phyloP scores from a whole-genome alignment of 2,888 invertebrate genomes.

The Pomacea canaliculata region DNA sequence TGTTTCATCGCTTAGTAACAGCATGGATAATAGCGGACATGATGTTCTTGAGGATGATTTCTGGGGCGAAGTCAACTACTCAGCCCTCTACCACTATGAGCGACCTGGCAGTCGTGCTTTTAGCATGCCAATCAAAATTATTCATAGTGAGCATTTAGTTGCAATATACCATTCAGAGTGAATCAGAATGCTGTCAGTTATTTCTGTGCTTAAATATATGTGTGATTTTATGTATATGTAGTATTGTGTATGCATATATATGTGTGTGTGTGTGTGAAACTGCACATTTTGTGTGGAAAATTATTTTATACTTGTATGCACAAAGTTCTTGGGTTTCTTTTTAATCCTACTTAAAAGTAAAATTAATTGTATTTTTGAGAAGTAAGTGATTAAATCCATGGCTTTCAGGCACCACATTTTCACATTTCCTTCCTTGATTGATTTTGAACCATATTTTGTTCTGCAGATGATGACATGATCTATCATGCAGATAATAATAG shows the following conservation, averaged over 20 bases:
- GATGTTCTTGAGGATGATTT: slow-evolving; percentile 49
- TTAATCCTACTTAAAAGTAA: too few species aligned
- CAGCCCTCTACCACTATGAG: slow-evolving; percentile 60
- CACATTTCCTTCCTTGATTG: too few species aligned
- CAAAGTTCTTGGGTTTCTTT: too few species aligned
- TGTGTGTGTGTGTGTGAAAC: not conserved
- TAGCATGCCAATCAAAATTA: slow-evolving; percentile 62
- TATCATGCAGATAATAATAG: not conserved
- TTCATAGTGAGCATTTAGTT: slow-evolving; percentile 30
- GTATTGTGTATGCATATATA: not conserved
- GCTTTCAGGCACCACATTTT: too few species aligned
- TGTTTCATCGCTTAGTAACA: slow-evolving; percentile 56
- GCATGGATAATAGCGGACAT: slow-evolving; percentile 62
- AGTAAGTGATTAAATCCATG: too few species aligned
- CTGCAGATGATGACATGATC: not conserved
- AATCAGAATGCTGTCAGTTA: too few species aligned
- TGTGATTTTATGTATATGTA: not conserved
- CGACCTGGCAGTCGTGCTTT: slow-evolving; percentile 66
- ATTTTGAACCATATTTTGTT: not conserved
- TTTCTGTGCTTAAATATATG: too few species aligned
- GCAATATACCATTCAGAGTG: not conserved
- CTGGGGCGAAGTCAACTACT: slow-evolving; percentile 51
- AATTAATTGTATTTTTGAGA: too few species aligned
- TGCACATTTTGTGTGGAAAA: too few species aligned
- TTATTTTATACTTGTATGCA: too few species aligned